Base-by-base conservation (phyloP, 2,797 vertebrate genomes). In the Nothura maculosa region DNA sequence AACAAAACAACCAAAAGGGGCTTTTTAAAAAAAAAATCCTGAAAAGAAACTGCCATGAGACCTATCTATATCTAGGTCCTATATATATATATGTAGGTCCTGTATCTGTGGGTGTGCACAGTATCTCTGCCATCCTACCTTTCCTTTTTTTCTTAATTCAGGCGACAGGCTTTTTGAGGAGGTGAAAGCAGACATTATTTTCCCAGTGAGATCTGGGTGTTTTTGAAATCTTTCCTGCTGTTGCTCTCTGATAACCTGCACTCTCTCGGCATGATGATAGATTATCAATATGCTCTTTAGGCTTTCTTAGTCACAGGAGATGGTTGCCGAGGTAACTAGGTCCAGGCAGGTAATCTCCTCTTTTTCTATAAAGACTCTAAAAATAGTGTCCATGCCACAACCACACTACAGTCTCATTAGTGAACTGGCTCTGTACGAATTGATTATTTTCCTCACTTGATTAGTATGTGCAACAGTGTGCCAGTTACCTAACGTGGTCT, bases 211-310 rank as follows among this genome's bases (percentile, higher is more conserved):
- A 96, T 95, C 68, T 4, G 66, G 94, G 80, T 72, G 94, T 96
- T 97, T 98, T 97, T 98, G 96, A 98, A 98, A 98, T 96, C 96
- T 96, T 95, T 94, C 97, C 97, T 96, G 97, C 98, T 98, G 97
- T 96, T 98, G 96, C 96, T 98, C 95, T 98, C 97, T 98, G 98
- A 98, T 98, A 98, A 98, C 98, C 97, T 97, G 81, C 94, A 94
- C 96, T 95, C 94, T 97, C 95, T 98, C 66, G 52, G 97, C 98
- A 97, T 98, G 98, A 98, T 98, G 98, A 99, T 97, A 98, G 98
- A 98, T 99, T 96, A 99, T 99, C 98, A 98, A 99, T 99, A 98
- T 97, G 97, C 98, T 98, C 97, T 98, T 98, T 98, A 98, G 97
- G 96, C 97, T 97, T 98, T 96, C 97, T 91, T 89, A 97, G 98